A percentile compares a stretch with the other conserved stretches of the same genome.
phyloP scores from a whole-genome alignment of 92 coral and sea anemone genomes.

The Parazoanthus swiftii region DNA sequence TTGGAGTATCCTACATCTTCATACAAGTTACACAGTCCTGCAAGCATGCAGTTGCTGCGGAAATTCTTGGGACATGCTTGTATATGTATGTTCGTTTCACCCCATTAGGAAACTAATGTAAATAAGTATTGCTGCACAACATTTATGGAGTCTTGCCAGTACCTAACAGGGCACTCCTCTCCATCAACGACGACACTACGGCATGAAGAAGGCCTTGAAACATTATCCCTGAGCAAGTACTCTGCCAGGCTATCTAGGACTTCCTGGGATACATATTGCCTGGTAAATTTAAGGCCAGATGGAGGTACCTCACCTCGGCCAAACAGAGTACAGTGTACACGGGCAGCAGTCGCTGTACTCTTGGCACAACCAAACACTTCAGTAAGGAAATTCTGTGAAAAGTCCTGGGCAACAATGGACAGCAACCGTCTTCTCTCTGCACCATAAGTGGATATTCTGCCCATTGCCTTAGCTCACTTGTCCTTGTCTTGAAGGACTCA shows the following conservation, averaged over 20 bases:
- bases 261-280: conserved; percentile 48
- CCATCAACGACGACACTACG: conserved; percentile 51
- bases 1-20: conserved; percentile 41
- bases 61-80: conserved; percentile 32
- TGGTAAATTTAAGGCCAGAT: conserved; percentile 26
- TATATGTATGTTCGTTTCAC: conserved; percentile 34
- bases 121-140: too few species aligned
- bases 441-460: conserved; percentile 19
- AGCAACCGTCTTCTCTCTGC: conserved; percentile 51
- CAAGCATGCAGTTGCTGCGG: conserved; percentile 31
- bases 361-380: conserved; percentile 43
- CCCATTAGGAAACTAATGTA: too few species aligned
- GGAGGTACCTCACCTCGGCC: conserved; percentile 63
- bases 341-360: conserved; percentile 53
- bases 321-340: conserved; percentile 52
- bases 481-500: neutral
- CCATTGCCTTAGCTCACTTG: conserved; percentile 31
- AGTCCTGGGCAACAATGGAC: conserved; percentile 53
- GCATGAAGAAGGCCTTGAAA: conserved; percentile 55
- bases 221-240: conserved; percentile 43
- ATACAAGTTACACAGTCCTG: conserved; percentile 30
- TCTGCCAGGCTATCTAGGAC: conserved; percentile 47
- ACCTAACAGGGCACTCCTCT: conserved; percentile 48
- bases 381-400: conserved; percentile 37
- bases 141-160: conserved; percentile 44